A percentile compares a stretch with the other conserved stretches of the same genome.
Conservation (phyloP, 2,888 invertebrate genomes). For the Horisme vitalbata region DNA sequence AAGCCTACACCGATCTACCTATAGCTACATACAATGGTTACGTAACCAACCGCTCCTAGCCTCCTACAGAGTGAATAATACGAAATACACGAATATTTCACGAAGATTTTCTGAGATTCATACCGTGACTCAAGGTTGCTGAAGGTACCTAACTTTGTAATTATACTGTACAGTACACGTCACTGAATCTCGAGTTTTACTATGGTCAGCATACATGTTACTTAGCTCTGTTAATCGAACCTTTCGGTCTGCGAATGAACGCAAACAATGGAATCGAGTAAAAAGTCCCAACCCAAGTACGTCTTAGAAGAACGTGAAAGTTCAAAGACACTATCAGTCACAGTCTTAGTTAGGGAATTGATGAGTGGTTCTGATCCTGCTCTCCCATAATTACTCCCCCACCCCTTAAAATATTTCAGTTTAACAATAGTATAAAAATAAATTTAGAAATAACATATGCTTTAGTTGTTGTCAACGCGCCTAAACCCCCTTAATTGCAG, state of each 20-base stretch:
- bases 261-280: neutral
- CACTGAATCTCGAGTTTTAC: constrained; percentile 16
- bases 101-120: constrained; percentile 28
- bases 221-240: constrained; percentile 8
- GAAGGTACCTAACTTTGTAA: constrained; percentile 30
- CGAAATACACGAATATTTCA: constrained; percentile 28
- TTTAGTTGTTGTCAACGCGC: no score
- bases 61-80: constrained; percentile 22
- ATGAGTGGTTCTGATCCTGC: no score
- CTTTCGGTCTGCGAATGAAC: no score
- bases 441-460: no score
- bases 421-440: no score
- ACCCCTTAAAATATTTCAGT: no score
- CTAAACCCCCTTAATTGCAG: neutral
- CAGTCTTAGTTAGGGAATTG: no score
- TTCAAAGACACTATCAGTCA: no score
- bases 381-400: no score
- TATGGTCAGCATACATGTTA: neutral
- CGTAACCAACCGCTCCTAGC: constrained; percentile 28
- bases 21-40: constrained; percentile 15
- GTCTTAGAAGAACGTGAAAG: no score
- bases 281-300: no score
- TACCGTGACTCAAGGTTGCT: constrained; percentile 29
- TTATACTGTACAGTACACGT: neutral
- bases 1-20: constrained; percentile 36